A percentile compares a stretch with the other conserved stretches of the same genome.
Conservation (phyloP, 1,140 invertebrate species). For the Drosophila kurseongensis region DNA sequence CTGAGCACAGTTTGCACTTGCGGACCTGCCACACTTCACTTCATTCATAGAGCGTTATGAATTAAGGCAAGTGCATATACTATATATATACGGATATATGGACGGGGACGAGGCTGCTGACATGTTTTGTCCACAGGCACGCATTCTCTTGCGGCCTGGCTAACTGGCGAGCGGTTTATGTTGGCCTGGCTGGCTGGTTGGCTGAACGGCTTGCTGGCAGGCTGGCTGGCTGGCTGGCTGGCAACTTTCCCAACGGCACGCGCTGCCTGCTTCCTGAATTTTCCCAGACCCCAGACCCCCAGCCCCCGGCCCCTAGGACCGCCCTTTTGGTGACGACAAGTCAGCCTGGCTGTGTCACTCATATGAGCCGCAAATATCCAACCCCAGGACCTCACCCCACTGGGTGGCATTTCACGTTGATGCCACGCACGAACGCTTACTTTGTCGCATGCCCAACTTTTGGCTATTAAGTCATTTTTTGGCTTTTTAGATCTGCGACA, state of each 20-base stretch:
- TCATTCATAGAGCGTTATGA: conserved; percentile 71
- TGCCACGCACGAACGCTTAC: conserved; percentile 81
- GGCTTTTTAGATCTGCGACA: conserved; percentile 81
- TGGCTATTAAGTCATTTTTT: conserved; percentile 82
- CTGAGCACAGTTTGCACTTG: conserved; percentile 29
- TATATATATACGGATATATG: conserved; percentile 2
- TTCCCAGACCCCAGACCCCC: neutral
- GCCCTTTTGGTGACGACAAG: conserved; percentile 52
- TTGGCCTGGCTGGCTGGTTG: conserved; percentile 21
- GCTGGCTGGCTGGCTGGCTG: conserved; percentile 71
- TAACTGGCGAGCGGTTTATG: conserved; percentile 46
- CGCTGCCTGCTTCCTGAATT: conserved; percentile 46
- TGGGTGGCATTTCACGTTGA: conserved; percentile 36
- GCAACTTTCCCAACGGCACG: conserved; percentile 80
- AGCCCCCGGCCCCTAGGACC: too few species aligned
- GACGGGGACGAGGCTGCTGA: conserved; percentile 69
- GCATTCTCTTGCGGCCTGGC: conserved; percentile 75
- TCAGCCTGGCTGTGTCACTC: conserved; percentile 76
- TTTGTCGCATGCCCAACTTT: conserved; percentile 82
- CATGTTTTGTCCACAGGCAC: conserved; percentile 82
- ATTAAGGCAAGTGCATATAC: conserved; percentile 40
- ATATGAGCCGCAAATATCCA: conserved; percentile 80
- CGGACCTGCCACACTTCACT: conserved; percentile 46
- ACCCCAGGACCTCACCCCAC: conserved; percentile 13
- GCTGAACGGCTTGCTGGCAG: neutral